These are phyloP conservation scores for Sminthurides bifidus DNA, from an alignment of 1,140 invertebrate species.

Conservation along the genomic window DNA sequence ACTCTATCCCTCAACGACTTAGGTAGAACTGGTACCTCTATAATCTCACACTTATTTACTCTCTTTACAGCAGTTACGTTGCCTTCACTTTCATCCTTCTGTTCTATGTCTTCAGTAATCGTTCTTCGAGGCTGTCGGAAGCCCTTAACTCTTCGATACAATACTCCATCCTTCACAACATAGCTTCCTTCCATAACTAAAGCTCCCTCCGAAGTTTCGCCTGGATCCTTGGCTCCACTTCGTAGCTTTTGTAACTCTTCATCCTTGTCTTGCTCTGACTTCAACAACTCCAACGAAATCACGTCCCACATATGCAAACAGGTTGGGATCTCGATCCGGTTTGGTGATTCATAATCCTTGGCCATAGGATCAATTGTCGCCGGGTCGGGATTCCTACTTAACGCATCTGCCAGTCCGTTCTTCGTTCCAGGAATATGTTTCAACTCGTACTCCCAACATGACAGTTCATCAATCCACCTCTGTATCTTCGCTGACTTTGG, in stretches of 20 bases:
- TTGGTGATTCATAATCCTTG: slow-evolving; percentile 1
- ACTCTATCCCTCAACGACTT: not conserved
- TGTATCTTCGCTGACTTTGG: slow-evolving; percentile 9
- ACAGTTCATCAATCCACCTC: slow-evolving; percentile 27
- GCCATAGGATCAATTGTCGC: slow-evolving; percentile 7
- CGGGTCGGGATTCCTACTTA: slow-evolving; percentile 19
- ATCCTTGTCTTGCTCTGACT: not conserved
- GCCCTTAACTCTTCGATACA: no score
- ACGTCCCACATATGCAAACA: not conserved
- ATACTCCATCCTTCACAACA: no score
- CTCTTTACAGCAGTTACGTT: no score
- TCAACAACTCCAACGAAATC: not conserved
- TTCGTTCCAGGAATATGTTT: slow-evolving; percentile 34
- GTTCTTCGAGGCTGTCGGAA: no score
- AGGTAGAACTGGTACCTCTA: slow-evolving; percentile 17
- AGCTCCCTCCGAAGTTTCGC: no score
- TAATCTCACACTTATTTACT: no score
- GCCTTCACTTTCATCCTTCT: no score
- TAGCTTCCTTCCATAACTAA: no score
- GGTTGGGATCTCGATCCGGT: not conserved
- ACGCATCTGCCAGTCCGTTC: slow-evolving; percentile 16
- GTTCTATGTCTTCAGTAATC: no score
- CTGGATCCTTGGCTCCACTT: not conserved
- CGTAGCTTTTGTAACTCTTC: not conserved
- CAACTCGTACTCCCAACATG: slow-evolving; percentile 23